Evolutionary conservation across 92 coral and sea anemone species (phyloP), one percentile per base, ranked within the genome.

Genomic region (Porites rus): DNA sequence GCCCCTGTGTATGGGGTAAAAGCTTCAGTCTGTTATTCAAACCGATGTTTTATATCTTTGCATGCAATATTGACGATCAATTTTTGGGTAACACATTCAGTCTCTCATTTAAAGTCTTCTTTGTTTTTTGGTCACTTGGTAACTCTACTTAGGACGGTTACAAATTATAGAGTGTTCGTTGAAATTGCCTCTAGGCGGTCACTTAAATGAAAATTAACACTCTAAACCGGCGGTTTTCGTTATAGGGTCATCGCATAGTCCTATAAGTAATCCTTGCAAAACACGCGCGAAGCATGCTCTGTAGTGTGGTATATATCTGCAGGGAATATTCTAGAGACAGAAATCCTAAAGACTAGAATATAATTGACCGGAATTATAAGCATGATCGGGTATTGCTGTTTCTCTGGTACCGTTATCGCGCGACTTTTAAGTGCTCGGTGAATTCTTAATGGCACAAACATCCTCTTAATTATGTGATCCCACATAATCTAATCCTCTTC

Each of bases 101-200:
- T 5, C 61, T 1, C 76, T 72, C 46, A 4, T 3, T 25, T 18
- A n/a, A 72, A 72, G 28, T 9, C 12, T 25, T 16, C 13, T 58
- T 22, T 24, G 65, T 28, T 75, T 13, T 75, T 75, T 51, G 66
- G 79, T 54, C 79, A 24, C 79, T 22, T 54, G 50, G 79, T 58
- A 58, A 58, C 79, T 75, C 59, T 56, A 53, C 64, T 75, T 54
- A 1, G 14, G 18, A 51, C 66, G 25, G 17, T 62, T 16, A n/a
- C 66, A 62, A 59, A 24, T 31, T 58, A 19, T 22, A 2, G 21
- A 7, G 54, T 60, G 78, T 24, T 53, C 19, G n/a, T 75, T 21
- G 53, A 53, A 53, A 18, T 75, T 25, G 52, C 79, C 65, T 53
- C 25, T 43, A 75, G 79, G 79, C 67, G 6, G 59, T 21, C 51